phyloP scores from a whole-genome alignment of 2,113 vertebrate species.

The Clarias magur region DNA sequence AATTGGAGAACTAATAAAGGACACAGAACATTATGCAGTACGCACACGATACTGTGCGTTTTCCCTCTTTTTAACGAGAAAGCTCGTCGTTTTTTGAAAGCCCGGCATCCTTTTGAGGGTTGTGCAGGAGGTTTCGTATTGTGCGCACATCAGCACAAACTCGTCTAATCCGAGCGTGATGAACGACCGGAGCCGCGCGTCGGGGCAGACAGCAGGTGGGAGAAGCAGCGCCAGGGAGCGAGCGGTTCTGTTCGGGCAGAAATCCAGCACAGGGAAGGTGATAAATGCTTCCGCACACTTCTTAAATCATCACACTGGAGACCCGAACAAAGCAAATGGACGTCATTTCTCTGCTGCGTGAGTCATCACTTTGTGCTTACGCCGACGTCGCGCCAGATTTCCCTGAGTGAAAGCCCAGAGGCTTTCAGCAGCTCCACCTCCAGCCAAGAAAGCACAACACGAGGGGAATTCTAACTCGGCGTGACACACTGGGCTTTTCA shows the following conservation, averaged over 20 bases:
- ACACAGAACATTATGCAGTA: neutral
- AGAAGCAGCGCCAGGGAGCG: neutral
- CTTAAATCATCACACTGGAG: conserved; percentile 39
- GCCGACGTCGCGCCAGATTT: conserved; percentile 14
- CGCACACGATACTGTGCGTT: neutral
- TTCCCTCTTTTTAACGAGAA: neutral
- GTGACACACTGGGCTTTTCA: neutral
- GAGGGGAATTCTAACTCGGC: conserved; percentile 9
- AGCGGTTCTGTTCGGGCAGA: neutral
- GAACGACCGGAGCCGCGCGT: neutral
- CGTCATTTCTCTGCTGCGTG: conserved; percentile 19
- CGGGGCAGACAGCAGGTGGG: conserved; percentile 10
- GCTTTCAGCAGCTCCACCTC: conserved; percentile 17
- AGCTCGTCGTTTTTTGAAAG: neutral
- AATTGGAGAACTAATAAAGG: neutral
- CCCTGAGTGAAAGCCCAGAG: neutral
- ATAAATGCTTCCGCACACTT: conserved; percentile 42
- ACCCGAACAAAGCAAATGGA: conserved; percentile 41
- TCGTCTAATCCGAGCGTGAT: neutral
- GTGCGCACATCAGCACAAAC: neutral
- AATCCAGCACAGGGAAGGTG: conserved; percentile 24
- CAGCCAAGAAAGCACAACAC: neutral
- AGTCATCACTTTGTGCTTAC: conserved; percentile 25
- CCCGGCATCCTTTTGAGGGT: too few relatives aligned
- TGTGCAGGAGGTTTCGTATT: too few relatives aligned